Evolutionary conservation across 1,140 invertebrate genomes (phyloP).

Genomic region (Marisa cornuarietis): DNA sequence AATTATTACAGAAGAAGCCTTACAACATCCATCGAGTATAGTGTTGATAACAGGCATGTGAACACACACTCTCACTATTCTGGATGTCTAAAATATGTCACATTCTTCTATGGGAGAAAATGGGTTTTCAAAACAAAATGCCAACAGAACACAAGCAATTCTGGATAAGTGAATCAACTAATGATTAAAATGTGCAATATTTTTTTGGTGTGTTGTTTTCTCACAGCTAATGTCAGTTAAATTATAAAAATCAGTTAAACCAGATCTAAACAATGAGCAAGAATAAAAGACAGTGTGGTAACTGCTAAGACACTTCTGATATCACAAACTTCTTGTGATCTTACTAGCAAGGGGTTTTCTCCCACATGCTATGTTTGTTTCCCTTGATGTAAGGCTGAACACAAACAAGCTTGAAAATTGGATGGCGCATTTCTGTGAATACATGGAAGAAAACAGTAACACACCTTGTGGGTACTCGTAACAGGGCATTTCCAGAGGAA

Average conservation of each 20-base stretch:
- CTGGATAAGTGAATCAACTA: too few species aligned
- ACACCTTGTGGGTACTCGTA: constrained; percentile 18
- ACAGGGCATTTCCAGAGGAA: constrained; percentile 5
- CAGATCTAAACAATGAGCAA: neutral
- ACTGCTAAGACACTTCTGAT: too few species aligned
- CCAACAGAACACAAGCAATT: too few species aligned
- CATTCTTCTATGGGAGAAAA: too few species aligned
- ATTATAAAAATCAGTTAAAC: neutral
- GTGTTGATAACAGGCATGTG: too few species aligned
- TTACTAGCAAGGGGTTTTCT: neutral
- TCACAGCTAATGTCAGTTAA: neutral
- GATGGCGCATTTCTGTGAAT: neutral
- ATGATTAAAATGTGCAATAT: too few species aligned
- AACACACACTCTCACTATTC: too few species aligned
- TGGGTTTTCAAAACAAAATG: too few species aligned
- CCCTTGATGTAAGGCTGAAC: neutral
- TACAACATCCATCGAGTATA: too few species aligned
- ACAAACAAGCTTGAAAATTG: neutral
- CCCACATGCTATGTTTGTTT: neutral
- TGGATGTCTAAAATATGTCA: too few species aligned
- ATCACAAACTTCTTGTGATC: neutral
- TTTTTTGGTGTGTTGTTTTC: neutral
- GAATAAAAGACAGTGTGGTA: neutral
- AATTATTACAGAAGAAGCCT: neutral
- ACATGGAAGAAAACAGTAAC: neutral